Evolutionary conservation across 2,113 vertebrate species (phyloP), one percentile per base, ranked within the genome.

Genomic region (Mionectes macconnelli): DNA sequence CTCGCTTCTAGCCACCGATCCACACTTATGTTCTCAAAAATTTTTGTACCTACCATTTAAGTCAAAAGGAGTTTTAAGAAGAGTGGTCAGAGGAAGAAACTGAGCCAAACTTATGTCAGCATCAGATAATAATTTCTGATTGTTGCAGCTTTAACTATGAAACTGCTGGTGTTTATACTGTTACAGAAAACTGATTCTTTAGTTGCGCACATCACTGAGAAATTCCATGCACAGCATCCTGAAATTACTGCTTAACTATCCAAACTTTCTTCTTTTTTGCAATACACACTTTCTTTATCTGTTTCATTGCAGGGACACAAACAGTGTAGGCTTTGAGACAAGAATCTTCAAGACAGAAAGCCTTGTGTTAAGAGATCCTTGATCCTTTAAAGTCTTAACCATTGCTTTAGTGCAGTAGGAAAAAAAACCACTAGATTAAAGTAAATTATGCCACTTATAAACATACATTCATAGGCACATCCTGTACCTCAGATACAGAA

Each of bases 251-350:
- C 16, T 66, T 66, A 66, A 25, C 57, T 44, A 7, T 14, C 25
- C 75, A 80, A 83, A 72, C 12, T 30, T 33, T 66, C 27, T 60
- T 64, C 10, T 13, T 73, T 85, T 64, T 68, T 47, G 21, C 31
- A 79, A 35, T 14, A 70, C 18, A 42, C 8, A 31, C 16, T 74
- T 53, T n/a, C 30, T 67, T 67, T 67, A 67, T 62, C 39, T 72
- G 0, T 69, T 60, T 80, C 55, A 77, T 31, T 33, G 4, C 1
- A 2, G 31, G 19, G 31, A 37, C 60, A 78, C 30, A 55, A 70
- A 55, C 12, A 60, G 12, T 3, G 6, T 19, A 76, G 31, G 18
- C 19, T 63, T 82, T 0, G 0, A 87, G 49, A 63, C 9, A 56
- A 11, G n/a, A 79, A 53, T 37, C 47, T 55, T 49, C 20, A 76